Base-by-base conservation (phyloP, 2,888 invertebrate genomes). In the Epistrophella euchroma region DNA sequence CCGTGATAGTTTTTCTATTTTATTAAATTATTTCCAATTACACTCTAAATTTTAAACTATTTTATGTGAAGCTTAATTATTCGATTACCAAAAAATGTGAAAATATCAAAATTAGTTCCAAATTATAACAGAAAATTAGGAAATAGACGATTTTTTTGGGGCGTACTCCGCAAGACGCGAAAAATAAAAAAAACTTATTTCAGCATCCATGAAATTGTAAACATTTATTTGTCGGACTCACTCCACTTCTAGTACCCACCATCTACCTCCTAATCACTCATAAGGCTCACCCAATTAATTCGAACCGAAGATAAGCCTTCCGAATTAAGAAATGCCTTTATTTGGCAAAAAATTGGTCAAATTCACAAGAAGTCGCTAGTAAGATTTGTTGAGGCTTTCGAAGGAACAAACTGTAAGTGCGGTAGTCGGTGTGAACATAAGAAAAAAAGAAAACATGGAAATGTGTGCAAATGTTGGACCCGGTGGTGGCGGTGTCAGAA, bases 381-480 rank as follows among this genome's bases (percentile, higher is more conserved):
- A 35, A 68, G 37, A 13, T 55, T 70, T 68, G 9, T 68, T 1
- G 11, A 22, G 28, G 19, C 7, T n/a, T 15, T 25, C n/a, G 17
- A 55, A 15, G 7, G 43, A 45, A 17, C 45, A 4, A 15, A 9
- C 19, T 52, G 2, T n/a, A 45, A 47, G 28, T 13, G 35, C 22
- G 17, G 28, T 19, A 17, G 75, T 85, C 72, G 76, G 43, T 13
- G 62, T 32, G 25, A 28, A 50, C n/a, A 40, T 25, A 37, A 35
- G 25, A 5, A n/a, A 28, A 52, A 37, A 28, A n/a, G 10, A 50
- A 35, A 47, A 13, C 15, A 84, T 86, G 86, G 86, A 82, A 70
- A 86, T 78, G 86, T 86, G 86, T 66, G 70, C 77, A n/a, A 86
- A 86, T 47, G 56, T 82, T 11, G 82, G 81, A n/a, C 28, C 64